Base-by-base conservation (phyloP, 2,797 vertebrate species). In the Eleutherodactylus coqui region DNA sequence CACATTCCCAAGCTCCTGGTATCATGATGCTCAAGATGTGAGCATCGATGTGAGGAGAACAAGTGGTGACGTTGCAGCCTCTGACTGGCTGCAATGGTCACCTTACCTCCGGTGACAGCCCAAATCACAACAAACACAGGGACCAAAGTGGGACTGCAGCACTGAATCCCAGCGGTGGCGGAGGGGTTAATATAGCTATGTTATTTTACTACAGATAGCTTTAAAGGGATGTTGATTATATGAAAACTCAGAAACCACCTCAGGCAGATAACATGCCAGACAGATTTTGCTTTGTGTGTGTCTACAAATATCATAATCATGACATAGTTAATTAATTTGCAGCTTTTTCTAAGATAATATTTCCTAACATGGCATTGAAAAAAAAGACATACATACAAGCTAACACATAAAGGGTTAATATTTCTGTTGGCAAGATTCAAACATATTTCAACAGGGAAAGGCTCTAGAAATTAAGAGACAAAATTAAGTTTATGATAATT, bases 401-500 rank as follows among this genome's bases (percentile, higher is more conserved):
- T 49, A 67, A 51, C 36, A 38, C 13, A 62, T 32, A 27, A 72
- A 32, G 38, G 69, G 76, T 79, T 75, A 73, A 36, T 82, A 76
- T 27, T 79, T 7, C 5, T 70, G 34, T 78, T 84, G 83, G 60
- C 34, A 64, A 76, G 36, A 41, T 43, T 70, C 70, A 85, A 80
- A 80, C 29, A 76, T 75, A 82, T 82, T 86, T 82, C 49, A 45
- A 55, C 77, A 83, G 81, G 53, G 67, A 79, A 69, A 70, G 24
- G 13, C 49, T 83, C 64, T 78, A 78, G 41, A 79, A 87, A 86
- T 86, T 43, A 86, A 83, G 62, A 79, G 76, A 72, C 72, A 77
- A 83, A 87, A 87, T 87, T 72, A 87, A 69, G 81, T 84, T 87
- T 87, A 87, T 87, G 75, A 49, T 87, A 87, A 87, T 87, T 79